Evolutionary conservation across 1,140 invertebrate species (phyloP).

Genomic region (Melanaphis sacchari): DNA sequence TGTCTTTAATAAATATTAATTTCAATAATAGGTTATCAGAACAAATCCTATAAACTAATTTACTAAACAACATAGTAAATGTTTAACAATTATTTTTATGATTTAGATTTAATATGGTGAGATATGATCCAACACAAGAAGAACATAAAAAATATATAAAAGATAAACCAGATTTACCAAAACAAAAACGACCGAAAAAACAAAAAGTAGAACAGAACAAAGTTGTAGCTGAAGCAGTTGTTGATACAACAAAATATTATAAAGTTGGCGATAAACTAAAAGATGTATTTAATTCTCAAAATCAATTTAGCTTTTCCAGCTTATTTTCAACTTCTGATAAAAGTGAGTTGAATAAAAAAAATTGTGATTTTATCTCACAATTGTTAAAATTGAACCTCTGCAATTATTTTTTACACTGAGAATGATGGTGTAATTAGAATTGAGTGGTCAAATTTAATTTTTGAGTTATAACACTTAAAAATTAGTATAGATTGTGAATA

Average conservation of each 20-base stretch:
- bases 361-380: neutral
- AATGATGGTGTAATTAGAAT: too few species aligned
- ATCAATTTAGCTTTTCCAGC: conserved; percentile 45
- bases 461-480: too few species aligned
- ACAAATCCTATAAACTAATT: neutral
- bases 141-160: conserved; percentile 50
- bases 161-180: conserved; percentile 49
- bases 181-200: conserved; percentile 46
- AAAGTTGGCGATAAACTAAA: conserved; percentile 48
- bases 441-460: too few species aligned
- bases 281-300: conserved; percentile 39
- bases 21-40: neutral
- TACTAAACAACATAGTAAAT: neutral
- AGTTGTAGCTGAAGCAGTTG: neutral
- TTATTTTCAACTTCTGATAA: conserved; percentile 31
- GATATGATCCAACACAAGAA: conserved; percentile 53
- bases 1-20: neutral
- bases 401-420: too few species aligned
- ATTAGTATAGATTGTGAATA: too few species aligned
- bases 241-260: conserved; percentile 47
- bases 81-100: neutral
- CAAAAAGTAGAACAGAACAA: conserved; percentile 20
- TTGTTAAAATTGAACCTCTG: neutral
- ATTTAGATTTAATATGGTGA: conserved; percentile 52
- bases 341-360: conserved; percentile 33